A percentile compares a stretch with the other conserved stretches of the same genome.
These are phyloP conservation scores for Meteorus cinctellus DNA, from an alignment of 2,888 invertebrate species.

Conservation along the genomic window DNA sequence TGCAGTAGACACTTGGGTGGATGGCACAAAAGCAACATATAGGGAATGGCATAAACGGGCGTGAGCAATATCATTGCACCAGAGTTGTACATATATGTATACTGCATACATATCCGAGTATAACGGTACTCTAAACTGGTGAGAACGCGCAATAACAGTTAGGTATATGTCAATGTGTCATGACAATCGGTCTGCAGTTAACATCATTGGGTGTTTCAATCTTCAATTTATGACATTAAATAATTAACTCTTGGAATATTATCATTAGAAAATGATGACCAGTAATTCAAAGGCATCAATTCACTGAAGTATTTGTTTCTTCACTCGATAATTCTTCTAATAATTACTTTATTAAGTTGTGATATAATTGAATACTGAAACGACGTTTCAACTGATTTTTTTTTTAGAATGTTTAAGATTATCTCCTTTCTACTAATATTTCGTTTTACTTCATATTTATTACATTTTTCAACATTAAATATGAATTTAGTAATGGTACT, in stretches of 20 bases:
- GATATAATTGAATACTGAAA: not conserved
- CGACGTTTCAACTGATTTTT: too few species aligned
- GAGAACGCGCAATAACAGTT: constrained; percentile 28
- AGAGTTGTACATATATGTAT: constrained; percentile 16
- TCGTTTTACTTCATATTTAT: too few species aligned
- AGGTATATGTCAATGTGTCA: constrained; percentile 34
- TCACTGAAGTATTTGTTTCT: not conserved
- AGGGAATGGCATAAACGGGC: constrained; percentile 8
- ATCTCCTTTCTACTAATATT: too few species aligned
- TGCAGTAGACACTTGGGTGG: constrained; percentile 39
- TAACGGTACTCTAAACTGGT: constrained; percentile 48
- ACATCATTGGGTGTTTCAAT: constrained; percentile 13
- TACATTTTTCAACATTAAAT: too few species aligned
- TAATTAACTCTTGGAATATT: not conserved
- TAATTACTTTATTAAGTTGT: too few species aligned
- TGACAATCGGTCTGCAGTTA: constrained; percentile 11
- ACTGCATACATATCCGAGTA: constrained; percentile 32
- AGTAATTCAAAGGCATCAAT: not conserved
- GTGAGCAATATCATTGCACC: constrained; percentile 15
- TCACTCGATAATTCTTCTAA: not conserved
- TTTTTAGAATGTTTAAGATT: too few species aligned
- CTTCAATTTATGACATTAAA: not conserved
- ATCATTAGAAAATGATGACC: not conserved
- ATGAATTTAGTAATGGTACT: too few species aligned
- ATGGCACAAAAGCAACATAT: constrained; percentile 12